These are phyloP conservation scores for Streptopelia turtur DNA, from an alignment of 2,797 vertebrate species.

Conservation along the genomic window DNA sequence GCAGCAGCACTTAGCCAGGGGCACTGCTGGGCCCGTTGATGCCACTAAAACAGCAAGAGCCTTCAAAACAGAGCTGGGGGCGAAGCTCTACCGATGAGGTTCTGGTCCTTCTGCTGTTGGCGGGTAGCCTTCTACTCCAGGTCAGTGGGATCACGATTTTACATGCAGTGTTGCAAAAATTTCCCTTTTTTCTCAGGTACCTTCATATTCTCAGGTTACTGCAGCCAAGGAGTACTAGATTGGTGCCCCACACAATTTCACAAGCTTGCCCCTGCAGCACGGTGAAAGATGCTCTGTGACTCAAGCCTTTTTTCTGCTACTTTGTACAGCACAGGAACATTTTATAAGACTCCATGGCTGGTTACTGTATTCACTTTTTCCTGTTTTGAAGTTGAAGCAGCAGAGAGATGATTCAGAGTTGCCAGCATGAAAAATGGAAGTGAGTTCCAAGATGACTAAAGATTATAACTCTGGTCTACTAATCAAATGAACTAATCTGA, in stretches of 20 bases:
- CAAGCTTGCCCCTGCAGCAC: background rate
- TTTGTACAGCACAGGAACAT: background rate
- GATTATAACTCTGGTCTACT: background rate
- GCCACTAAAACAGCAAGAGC: background rate
- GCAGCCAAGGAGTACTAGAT: background rate
- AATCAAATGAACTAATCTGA: background rate
- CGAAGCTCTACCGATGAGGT: background rate
- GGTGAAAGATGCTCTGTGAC: background rate
- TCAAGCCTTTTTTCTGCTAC: background rate
- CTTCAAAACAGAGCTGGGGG: background rate
- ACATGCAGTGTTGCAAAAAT: background rate
- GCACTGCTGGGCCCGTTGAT: background rate
- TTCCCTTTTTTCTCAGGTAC: background rate
- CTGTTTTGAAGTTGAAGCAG: conserved; percentile 47
- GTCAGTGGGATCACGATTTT: background rate
- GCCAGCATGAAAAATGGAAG: conserved; percentile 17
- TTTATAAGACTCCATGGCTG: background rate
- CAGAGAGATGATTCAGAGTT: conserved; percentile 45
- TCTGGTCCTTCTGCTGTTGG: background rate
- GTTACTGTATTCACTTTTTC: conserved; percentile 49
- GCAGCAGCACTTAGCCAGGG: background rate
- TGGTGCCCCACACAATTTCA: background rate
- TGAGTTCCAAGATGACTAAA: conserved; percentile 18
- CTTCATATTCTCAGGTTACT: background rate
- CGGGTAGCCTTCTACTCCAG: background rate